Base-by-base conservation (phyloP, 2,113 vertebrate species). In the Halcyon senegalensis region DNA sequence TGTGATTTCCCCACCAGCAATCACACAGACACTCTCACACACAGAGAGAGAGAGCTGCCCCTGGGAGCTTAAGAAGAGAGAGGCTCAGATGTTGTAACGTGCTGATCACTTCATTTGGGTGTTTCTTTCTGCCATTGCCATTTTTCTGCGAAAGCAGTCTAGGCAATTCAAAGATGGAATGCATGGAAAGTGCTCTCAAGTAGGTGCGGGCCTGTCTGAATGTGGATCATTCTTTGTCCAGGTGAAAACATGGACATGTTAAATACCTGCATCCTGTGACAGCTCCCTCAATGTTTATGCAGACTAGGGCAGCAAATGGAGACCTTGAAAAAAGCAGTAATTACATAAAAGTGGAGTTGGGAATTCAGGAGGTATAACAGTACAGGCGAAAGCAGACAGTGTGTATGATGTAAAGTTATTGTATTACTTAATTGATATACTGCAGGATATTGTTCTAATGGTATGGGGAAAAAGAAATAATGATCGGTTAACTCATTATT, bases 401-500 rank as follows among this genome's bases (percentile, higher is more conserved):
- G 5, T 31, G 20, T 53, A 13, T 30, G 37, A 73, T 60, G 56
- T 60, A 66, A 84, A 68, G 80, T 68, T 37, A 87, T 84, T 59
- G 50, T 63, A 59, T 72, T 90, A 44, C 89, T 95, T 90, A 94
- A 95, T 73, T 97, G 78, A 91, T 94, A 69, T 77, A 86, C 74
- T 81, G 85, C 55, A 93, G 88, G 66, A 87, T 92, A 90, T 62
- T 93, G 67, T 94, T 90, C 70, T 87, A 82, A 77, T 93, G 67
- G 66, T 67, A 83, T 11, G 21, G 44, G 64, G 82, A 11, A 88
- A 83, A 95, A 94, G 81, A 94, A 94, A 85, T 95, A 96, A 93
- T 89, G 83, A 96, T 94, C 88, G 91, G 55, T 96, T 94, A 94
- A 89, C 86, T 94, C 84, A 73, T 94, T 96, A 95, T 93, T 96